phyloP scores from a whole-genome alignment of 2,797 vertebrate genomes.

The Bradypus variegatus region DNA sequence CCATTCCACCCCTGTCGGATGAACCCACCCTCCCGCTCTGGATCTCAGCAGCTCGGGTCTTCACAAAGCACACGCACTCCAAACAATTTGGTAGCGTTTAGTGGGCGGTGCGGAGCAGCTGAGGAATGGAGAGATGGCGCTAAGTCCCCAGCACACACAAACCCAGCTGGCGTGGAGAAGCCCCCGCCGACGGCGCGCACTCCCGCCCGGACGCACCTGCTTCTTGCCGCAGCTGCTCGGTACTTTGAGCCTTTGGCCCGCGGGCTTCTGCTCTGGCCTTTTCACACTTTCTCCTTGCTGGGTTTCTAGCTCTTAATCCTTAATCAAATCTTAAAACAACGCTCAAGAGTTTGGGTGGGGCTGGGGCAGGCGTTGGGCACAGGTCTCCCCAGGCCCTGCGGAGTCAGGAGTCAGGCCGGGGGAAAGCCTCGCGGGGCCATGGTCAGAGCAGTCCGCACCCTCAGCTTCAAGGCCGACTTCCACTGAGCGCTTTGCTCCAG shows the following conservation, averaged over 20 bases:
- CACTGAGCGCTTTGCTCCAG: background rate
- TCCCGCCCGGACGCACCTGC: background rate
- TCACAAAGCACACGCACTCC: background rate
- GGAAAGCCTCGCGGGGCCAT: background rate
- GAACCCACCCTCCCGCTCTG: background rate
- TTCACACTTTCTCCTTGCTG: background rate
- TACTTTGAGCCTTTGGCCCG: too few relatives aligned
- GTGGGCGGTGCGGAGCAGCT: rapidly evolving
- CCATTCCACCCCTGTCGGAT: rapidly evolving
- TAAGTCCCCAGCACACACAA: background rate
- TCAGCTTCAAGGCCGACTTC: rapidly evolving
- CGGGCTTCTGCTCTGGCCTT: background rate
- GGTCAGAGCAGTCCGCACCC: background rate
- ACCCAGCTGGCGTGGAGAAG: too few relatives aligned
- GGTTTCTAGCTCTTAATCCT: background rate
- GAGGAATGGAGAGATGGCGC: background rate
- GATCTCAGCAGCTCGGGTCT: background rate
- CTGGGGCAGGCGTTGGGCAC: background rate
- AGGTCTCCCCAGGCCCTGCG: too few relatives aligned
- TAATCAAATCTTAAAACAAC: background rate
- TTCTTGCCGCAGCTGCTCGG: rapidly evolving
- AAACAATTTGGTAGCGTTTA: background rate
- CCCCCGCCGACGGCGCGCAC: rapidly evolving
- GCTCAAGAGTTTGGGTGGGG: background rate
- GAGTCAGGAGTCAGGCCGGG: background rate